Conservation (phyloP, 2,797 vertebrate genomes). For the Cuculus canorus region DNA sequence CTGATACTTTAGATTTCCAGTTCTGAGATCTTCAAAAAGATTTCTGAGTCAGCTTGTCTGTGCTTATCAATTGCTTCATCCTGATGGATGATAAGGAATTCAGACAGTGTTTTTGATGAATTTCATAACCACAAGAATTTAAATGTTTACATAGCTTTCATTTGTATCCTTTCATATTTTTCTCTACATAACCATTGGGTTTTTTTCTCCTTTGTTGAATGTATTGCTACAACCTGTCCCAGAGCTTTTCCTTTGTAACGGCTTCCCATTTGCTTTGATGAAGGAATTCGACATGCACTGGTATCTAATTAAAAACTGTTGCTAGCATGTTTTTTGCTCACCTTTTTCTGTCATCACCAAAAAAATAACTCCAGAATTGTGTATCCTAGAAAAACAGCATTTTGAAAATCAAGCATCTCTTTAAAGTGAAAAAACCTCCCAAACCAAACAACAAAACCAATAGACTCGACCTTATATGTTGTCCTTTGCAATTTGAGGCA, state of each 20-base stretch:
- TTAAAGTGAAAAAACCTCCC: not conserved
- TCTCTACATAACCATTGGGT: not conserved
- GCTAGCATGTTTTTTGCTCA: not conserved
- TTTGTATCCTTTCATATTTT: not conserved
- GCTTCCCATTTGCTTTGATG: not conserved
- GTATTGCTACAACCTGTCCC: not conserved
- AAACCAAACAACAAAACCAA: no score
- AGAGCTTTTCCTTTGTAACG: not conserved
- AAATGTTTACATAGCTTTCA: not conserved
- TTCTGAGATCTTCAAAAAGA: constrained; percentile 3
- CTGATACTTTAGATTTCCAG: not conserved
- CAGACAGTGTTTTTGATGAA: not conserved
- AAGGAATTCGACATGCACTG: not conserved
- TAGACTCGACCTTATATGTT: not conserved
- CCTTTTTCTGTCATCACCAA: not conserved
- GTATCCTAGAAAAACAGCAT: not conserved
- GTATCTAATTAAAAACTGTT: not conserved
- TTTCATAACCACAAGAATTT: not conserved
- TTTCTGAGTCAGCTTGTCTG: constrained; percentile 19
- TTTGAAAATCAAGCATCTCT: not conserved
- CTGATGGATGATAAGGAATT: not conserved
- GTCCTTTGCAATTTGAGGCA: not conserved
- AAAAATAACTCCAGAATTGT: not conserved
- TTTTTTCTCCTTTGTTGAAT: not conserved
- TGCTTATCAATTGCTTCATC: not conserved